Conservation (phyloP, 2,797 vertebrate species). For the Arremon brunneinucha region DNA sequence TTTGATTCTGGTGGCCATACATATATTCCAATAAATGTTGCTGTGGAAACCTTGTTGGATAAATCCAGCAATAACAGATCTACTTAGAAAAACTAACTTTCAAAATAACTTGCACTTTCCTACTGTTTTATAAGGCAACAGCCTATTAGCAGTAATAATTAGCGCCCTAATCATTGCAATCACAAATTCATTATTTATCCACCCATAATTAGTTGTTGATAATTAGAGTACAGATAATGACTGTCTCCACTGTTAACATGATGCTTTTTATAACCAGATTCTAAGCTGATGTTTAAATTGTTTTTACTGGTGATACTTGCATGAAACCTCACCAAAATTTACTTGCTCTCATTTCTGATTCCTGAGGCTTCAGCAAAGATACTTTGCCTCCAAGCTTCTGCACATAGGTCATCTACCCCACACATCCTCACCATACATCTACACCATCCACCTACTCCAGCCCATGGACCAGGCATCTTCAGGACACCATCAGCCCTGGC, state of each 20-base stretch:
- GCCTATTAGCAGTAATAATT: neutral
- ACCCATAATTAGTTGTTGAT: neutral
- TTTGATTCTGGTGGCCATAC: neutral
- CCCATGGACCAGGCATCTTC: fast-evolving
- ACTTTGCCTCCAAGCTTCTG: neutral
- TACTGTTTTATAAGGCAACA: neutral
- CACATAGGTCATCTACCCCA: neutral
- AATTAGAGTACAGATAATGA: neutral
- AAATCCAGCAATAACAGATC: neutral
- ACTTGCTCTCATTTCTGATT: neutral
- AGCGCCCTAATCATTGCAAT: neutral
- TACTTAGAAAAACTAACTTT: neutral
- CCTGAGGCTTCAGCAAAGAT: neutral
- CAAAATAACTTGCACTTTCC: neutral
- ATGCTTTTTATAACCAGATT: neutral
- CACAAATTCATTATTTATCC: neutral
- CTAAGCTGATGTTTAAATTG: neutral
- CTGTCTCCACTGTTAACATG: neutral
- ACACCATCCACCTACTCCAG: neutral
- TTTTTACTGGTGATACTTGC: neutral
- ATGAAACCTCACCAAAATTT: neutral
- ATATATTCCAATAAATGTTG: neutral
- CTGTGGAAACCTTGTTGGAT: neutral
- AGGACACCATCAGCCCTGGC: neutral
- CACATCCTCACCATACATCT: fast-evolving